Conservation (phyloP, 2,888 invertebrate species). For the Ctena decussata region DNA sequence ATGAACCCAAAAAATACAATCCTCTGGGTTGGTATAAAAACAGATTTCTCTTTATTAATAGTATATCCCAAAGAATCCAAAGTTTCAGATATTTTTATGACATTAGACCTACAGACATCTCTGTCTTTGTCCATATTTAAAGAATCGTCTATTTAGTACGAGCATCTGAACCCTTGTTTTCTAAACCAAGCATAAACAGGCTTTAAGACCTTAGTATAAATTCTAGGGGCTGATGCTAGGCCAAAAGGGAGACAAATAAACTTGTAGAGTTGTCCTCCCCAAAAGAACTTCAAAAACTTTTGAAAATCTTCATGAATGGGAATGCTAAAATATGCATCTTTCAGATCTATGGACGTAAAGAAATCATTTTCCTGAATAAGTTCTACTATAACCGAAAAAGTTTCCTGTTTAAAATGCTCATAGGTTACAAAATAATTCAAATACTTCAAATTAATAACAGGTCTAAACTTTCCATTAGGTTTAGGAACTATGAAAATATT, state of each 20-base stretch:
- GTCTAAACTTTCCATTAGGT: slow-evolving; percentile 33
- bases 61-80: slow-evolving; percentile 38
- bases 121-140: slow-evolving; percentile 31
- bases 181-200: slow-evolving; percentile 53
- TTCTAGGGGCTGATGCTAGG: slow-evolving; percentile 33
- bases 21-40: slow-evolving; percentile 27
- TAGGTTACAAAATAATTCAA: slow-evolving; percentile 12
- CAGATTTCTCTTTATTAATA: slow-evolving; percentile 45
- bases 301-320: slow-evolving; percentile 25
- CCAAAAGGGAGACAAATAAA: slow-evolving; percentile 46
- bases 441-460: slow-evolving; percentile 20
- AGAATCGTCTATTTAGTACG: slow-evolving; percentile 60
- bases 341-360: slow-evolving; percentile 33
- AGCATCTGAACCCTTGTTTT: slow-evolving; percentile 34
- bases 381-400: neutral
- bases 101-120: slow-evolving; percentile 16
- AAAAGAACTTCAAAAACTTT: slow-evolving; percentile 29
- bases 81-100: slow-evolving; percentile 17
- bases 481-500: slow-evolving; percentile 11
- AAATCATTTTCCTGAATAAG: slow-evolving; percentile 35
- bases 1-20: slow-evolving; percentile 42
- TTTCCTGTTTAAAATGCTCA: slow-evolving; percentile 24
- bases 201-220: slow-evolving; percentile 56
- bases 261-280: slow-evolving; percentile 26
- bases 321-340: slow-evolving; percentile 10